Evolutionary conservation across 1,140 invertebrate species (phyloP), one percentile per base, ranked within the genome.

Genomic region (Drosophila funebris): DNA sequence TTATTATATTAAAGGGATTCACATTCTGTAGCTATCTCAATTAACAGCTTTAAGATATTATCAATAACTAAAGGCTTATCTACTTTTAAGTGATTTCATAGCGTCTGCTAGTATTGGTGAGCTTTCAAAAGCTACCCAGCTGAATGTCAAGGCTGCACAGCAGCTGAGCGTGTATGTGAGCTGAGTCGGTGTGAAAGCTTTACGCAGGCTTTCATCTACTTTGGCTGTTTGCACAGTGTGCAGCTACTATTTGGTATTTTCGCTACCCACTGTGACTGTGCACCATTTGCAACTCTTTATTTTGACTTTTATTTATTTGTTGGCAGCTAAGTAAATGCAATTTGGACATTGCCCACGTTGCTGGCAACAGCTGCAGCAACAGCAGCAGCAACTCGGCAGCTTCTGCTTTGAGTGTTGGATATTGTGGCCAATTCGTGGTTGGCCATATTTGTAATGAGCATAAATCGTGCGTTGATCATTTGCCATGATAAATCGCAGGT

Each of bases 401-500:
- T 81, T 63, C 63, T 71, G 70, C 64, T 44, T 44, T 18, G 37
- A 70, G 60, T 64, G n/a, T 53, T 36, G 14, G n/a, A 39, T 58
- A 61, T 70, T 50, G 44, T 53, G 73, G 67, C 75, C 84, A 89
- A 83, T 83, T 88, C 83, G 83, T 87, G 83, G 64, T 63, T 79
- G 83, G 78, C 83, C 83, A 88, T 88, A 87, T 87, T 87, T 88
- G 83, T 88, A 88, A 88, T 87, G 83, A 87, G 84, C 84, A 83
- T 88, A 89, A 83, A 88, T 88, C 83, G 83, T 88, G 83, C 83
- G 83, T 88, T 88, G 84, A 88, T 88, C 84, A 83, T 88, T 88
- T 88, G 83, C 76, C 78, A 88, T 87, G 83, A 88, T 88, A 88
- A 88, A 88, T 89, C 84, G 76, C 56, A 81, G 77, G 83, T 89